These are phyloP conservation scores for Platysteira castanea DNA, from an alignment of 2,113 vertebrate species.

Conservation along the genomic window DNA sequence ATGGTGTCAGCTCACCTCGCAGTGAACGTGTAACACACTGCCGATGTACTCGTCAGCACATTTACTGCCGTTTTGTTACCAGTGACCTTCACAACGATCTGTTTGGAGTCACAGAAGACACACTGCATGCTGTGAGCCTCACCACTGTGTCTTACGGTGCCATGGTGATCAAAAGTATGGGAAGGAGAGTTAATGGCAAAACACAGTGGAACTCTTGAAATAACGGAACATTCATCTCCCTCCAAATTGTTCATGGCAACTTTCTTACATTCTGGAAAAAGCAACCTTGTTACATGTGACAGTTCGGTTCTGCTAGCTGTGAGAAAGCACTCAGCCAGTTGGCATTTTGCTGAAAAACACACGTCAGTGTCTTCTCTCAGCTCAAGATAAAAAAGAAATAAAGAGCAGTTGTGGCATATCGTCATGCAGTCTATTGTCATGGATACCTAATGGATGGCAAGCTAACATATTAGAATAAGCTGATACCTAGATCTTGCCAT, in stretches of 20 bases:
- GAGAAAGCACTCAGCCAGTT: neutral
- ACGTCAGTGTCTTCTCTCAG: neutral
- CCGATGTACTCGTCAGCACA: rapidly evolving
- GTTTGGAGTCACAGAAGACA: neutral
- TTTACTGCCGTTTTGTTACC: neutral
- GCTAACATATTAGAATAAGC: neutral
- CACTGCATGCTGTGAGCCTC: neutral
- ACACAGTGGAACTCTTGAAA: neutral
- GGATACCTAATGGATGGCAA: neutral
- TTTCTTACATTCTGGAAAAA: neutral
- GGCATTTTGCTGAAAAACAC: neutral
- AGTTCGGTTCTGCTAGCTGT: neutral
- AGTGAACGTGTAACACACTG: no score
- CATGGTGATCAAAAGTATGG: neutral
- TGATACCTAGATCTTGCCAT: neutral
- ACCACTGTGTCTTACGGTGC: neutral
- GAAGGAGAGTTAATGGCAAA: neutral
- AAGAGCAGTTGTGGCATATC: neutral
- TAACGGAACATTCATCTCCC: neutral
- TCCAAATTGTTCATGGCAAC: neutral
- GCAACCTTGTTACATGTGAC: neutral
- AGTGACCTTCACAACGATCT: neutral
- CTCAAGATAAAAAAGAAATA: neutral
- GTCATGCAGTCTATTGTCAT: neutral
- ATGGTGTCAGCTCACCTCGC: neutral